These are phyloP conservation scores for Neotoma lepida DNA, from an alignment of 2,113 vertebrate species.

Conservation along the genomic window DNA sequence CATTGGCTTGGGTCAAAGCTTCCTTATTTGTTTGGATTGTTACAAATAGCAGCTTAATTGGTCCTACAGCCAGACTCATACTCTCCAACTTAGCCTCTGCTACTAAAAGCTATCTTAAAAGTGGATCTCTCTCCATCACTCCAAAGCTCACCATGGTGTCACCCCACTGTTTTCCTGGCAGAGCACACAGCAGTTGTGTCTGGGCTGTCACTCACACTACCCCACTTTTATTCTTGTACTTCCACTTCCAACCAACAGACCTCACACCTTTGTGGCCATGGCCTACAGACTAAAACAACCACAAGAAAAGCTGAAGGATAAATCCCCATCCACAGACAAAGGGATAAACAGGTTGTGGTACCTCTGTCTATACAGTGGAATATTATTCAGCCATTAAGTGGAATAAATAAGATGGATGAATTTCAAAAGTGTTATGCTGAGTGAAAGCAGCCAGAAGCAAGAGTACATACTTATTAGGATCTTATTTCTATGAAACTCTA, in stretches of 20 bases:
- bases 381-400: background rate
- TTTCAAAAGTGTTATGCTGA: background rate
- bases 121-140: background rate
- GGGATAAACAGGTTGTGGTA: background rate
- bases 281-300: background rate
- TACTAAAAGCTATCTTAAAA: background rate
- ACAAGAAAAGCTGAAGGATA: background rate
- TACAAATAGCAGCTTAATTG: background rate
- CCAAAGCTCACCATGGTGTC: background rate
- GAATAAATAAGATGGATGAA: background rate
- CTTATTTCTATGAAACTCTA: background rate
- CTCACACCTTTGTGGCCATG: background rate
- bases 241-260: background rate
- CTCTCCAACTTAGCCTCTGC: background rate
- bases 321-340: background rate
- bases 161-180: background rate
- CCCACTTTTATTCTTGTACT: background rate
- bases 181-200: background rate
- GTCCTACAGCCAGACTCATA: background rate
- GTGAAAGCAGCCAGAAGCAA: background rate
- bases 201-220: background rate
- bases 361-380: background rate
- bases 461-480: background rate
- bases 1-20: background rate
- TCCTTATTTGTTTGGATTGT: background rate